phyloP scores from a whole-genome alignment of 2,113 vertebrate species.

The Poeciliopsis occidentalis region DNA sequence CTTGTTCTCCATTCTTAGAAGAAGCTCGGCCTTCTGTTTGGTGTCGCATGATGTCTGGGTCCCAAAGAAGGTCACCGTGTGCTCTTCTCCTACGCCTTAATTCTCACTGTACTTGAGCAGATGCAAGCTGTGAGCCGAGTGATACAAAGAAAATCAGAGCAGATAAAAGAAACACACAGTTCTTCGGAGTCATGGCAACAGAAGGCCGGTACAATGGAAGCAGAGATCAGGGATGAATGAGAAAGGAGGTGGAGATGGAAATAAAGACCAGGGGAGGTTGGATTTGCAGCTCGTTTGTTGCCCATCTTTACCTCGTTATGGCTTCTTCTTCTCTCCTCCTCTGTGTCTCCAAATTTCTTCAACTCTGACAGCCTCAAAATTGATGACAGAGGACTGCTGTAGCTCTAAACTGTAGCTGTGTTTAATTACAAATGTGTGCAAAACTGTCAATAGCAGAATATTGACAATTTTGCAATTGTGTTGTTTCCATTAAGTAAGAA shows the following conservation, averaged over 20 bases:
- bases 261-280: constrained; percentile 12
- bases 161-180: constrained; percentile 48
- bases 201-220: constrained; percentile 59
- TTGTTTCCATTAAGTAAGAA: too few species aligned
- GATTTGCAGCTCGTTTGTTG: constrained; percentile 18
- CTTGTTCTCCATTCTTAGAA: too few species aligned
- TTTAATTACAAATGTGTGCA: too few species aligned
- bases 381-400: constrained; percentile 7
- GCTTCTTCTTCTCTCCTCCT: constrained; percentile 9
- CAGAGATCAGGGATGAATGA: constrained; percentile 28
- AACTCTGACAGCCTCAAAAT: constrained; percentile 7
- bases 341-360: background rate
- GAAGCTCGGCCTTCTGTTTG: background rate
- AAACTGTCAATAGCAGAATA: too few species aligned
- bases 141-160: constrained; percentile 17
- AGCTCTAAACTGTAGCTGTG: constrained; percentile 1
- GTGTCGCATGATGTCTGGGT: background rate
- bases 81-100: background rate
- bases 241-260: constrained; percentile 10
- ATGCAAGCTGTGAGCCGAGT: constrained; percentile 29
- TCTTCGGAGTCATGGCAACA: constrained; percentile 75
- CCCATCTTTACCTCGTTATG: background rate
- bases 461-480: too few species aligned
- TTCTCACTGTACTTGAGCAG: constrained; percentile 19
- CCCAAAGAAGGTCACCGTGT: background rate